These are phyloP conservation scores for Helicolenus hilgendorfi DNA, from an alignment of 2,797 vertebrate genomes.

Conservation along the genomic window DNA sequence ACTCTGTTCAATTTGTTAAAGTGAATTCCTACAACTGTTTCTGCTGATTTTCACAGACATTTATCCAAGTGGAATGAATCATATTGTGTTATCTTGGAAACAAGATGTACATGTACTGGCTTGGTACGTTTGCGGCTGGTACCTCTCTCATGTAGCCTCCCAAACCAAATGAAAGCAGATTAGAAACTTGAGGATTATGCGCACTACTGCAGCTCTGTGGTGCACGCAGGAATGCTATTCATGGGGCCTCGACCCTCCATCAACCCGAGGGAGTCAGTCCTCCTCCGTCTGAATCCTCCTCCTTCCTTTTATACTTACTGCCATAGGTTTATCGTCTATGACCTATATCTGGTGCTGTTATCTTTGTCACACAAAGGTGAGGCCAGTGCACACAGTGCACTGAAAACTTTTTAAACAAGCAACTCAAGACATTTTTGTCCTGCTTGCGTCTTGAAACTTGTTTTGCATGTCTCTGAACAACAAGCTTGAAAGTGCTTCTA, in stretches of 20 bases:
- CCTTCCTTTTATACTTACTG: conserved; percentile 2
- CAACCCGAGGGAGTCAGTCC: neutral
- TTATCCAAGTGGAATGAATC: neutral
- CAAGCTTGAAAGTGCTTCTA: conserved; percentile 3
- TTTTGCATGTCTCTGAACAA: conserved; percentile 8
- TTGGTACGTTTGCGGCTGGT: neutral
- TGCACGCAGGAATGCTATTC: conserved; percentile 52
- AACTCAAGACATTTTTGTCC: neutral
- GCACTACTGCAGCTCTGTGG: conserved; percentile 35
- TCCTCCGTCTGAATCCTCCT: neutral
- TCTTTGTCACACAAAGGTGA: neutral
- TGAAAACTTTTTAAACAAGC: neutral
- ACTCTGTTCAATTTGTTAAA: conserved; percentile 13
- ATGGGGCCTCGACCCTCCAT: conserved; percentile 36
- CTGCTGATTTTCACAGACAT: conserved; percentile 1
- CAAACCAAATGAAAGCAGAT: conserved; percentile 32
- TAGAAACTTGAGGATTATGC: conserved; percentile 25
- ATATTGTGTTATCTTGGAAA: neutral
- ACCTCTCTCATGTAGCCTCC: neutral
- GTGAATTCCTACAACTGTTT: conserved; percentile 26
- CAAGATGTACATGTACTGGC: neutral
- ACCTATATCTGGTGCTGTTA: neutral
- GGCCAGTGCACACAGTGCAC: neutral
- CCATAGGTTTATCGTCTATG: neutral
- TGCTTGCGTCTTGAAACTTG: conserved; percentile 5